Evolutionary conservation across 2,888 invertebrate genomes (phyloP).

Genomic region (Linnaemya tessellans): DNA sequence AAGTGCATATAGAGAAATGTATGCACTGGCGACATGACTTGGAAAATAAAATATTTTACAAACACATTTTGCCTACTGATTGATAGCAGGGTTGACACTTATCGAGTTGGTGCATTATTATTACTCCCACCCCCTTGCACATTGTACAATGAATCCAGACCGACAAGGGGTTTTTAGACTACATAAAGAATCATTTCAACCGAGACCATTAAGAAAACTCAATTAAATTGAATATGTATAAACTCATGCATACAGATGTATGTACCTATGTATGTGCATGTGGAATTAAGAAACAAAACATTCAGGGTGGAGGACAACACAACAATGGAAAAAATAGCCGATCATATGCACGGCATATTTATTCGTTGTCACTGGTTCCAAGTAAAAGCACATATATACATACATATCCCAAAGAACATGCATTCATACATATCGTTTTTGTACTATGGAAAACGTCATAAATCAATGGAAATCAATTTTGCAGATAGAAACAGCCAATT

Average conservation of each 20-base stretch:
- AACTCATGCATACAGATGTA: conserved; percentile 16
- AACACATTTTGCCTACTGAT: conserved; percentile 45
- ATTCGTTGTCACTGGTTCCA: conserved; percentile 35
- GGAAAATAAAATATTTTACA: conserved; percentile 30
- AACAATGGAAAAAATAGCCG: conserved; percentile 29
- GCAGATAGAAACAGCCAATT: conserved; percentile 25
- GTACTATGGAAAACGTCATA: conserved; percentile 38
- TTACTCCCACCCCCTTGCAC: conserved; percentile 55
- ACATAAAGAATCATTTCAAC: conserved; percentile 40
- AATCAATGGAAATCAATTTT: conserved; percentile 59
- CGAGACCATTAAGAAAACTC: conserved; percentile 51
- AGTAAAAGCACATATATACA: neutral
- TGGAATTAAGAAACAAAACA: conserved; percentile 18
- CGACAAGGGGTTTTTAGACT: conserved; percentile 20
- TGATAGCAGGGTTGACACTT: conserved; percentile 52
- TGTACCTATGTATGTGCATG: too few relatives aligned
- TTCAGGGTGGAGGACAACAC: conserved; percentile 28
- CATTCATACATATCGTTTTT: neutral
- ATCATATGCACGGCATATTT: conserved; percentile 31
- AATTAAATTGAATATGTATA: conserved; percentile 40
- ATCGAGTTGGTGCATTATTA: conserved; percentile 46
- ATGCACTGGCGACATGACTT: conserved; percentile 29
- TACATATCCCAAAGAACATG: neutral
- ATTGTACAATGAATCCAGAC: conserved; percentile 24
- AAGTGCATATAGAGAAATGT: neutral